Conservation (phyloP, 2,888 invertebrate species). For the Noctua janthe region DNA sequence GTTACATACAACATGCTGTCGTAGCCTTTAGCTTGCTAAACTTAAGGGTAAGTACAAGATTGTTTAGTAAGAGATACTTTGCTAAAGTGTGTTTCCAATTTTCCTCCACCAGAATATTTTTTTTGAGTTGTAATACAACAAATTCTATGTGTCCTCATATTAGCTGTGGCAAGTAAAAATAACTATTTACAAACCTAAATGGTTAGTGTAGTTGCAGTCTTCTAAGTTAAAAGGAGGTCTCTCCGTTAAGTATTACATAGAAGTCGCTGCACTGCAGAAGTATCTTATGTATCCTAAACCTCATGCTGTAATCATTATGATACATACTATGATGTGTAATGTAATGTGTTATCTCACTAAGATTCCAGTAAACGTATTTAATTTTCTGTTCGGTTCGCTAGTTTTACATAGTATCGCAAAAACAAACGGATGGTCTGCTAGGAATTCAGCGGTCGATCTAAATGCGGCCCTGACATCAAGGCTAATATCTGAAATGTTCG, state of each 20-base stretch:
- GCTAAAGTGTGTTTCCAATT: neutral
- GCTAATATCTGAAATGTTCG: conserved; percentile 69
- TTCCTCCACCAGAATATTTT: conserved; percentile 1
- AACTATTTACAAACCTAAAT: neutral
- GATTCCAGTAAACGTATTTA: conserved; percentile 69
- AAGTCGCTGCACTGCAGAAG: conserved; percentile 47
- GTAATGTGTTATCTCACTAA: conserved; percentile 63
- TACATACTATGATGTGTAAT: conserved; percentile 64
- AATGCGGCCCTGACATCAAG: conserved; percentile 68
- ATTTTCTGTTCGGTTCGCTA: conserved; percentile 60
- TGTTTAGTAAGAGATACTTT: neutral
- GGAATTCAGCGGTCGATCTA: conserved; percentile 61
- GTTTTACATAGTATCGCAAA: conserved; percentile 68
- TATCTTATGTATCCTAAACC: conserved; percentile 31
- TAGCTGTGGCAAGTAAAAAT: neutral
- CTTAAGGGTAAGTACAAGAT: neutral
- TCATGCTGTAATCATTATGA: conserved; percentile 61
- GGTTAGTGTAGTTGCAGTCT: conserved; percentile 14
- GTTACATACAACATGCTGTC: conserved; percentile 21
- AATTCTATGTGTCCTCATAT: conserved; percentile 29
- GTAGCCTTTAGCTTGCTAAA: conserved; percentile 3
- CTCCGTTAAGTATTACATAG: conserved; percentile 17
- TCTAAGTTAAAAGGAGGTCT: neutral
- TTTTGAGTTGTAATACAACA: conserved; percentile 37
- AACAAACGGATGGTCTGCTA: conserved; percentile 72